Conservation (phyloP, 2,113 vertebrate species). For the Brachypodius melanocephalos region DNA sequence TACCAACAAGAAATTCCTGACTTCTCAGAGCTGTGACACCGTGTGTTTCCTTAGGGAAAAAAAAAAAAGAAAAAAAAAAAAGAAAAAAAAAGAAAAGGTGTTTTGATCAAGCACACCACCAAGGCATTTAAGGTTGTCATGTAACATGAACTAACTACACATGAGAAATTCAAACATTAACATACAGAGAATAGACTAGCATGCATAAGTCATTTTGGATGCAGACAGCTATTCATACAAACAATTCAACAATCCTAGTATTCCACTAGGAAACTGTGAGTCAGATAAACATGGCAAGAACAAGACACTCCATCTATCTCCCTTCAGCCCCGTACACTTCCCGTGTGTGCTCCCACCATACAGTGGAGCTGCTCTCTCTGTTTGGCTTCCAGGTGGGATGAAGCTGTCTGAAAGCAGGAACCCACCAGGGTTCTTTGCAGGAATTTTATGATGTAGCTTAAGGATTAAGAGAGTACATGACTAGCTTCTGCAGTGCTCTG, state of each 20-base stretch:
- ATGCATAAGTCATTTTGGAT: not conserved
- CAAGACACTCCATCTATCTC: not conserved
- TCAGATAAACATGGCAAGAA: not conserved
- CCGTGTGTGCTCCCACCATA: fast-evolving
- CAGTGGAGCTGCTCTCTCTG: not conserved
- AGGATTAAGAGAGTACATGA: not conserved
- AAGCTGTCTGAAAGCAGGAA: not conserved
- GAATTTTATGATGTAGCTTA: constrained; percentile 8
- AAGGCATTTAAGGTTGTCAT: not conserved
- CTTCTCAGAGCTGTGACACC: not conserved
- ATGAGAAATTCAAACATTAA: not conserved
- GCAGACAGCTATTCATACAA: not conserved
- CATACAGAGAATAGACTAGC: not conserved
- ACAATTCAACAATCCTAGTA: not conserved
- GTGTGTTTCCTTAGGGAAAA: not conserved
- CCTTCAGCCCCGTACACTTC: fast-evolving
- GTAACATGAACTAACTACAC: not conserved
- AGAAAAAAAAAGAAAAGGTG: fast-evolving
- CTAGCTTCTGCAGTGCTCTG: not conserved
- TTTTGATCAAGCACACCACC: not conserved
- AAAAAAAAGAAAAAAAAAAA: not conserved
- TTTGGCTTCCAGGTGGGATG: not conserved
- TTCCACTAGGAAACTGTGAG: not conserved
- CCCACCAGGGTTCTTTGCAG: not conserved
- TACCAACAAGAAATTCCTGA: not conserved